Base-by-base conservation (phyloP, 2,888 invertebrate genomes). In the Saturnia japonica region DNA sequence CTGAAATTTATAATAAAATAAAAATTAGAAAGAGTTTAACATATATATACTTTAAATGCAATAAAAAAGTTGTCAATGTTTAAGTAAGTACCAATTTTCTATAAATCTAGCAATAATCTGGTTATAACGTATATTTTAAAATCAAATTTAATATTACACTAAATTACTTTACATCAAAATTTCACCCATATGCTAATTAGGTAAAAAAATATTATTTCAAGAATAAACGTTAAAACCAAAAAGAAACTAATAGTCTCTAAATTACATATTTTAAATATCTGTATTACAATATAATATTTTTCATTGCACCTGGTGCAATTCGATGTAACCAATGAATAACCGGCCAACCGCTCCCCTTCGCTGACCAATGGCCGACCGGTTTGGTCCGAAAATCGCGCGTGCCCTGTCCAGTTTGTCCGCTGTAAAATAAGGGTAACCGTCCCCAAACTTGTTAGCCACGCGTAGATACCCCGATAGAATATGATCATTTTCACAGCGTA, bases 361-460 rank as follows among this genome's bases (percentile, higher is more conserved):
- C 84, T 92, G 91, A 89, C 94, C 94, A 94, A 90, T 93, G 80
- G 82, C 82, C 81, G 85, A 92, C 92, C 92, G 91, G 92, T 93
- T 90, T 80, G 69, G 67, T 70, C 74, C 74, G 74, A 76, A 75
- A 76, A 82, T 79, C 76, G 70, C 69, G 71, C 82, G 80, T 89
- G 90, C 87, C 80, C 74, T 76, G 82, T 80, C 86, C 85, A 78
- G 84, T 84, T 80, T 77, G 78, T 72, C 80, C 76, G 80, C 76
- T 77, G 73, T 67, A 28, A 57, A 74, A 54, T 25, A 74, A 77
- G 81, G 81, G 75, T 72, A 71, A 64, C 73, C 68, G 72, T 77
- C 80, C 81, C 74, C 68, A 70, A 72, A 70, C 72, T 67, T 68
- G 64, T 57, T 68, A 69, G 80, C 76, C 82, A 81, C 83, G 82